Evolutionary conservation across 2,113 vertebrate species (phyloP).

Genomic region (Pomatostomus ruficeps): DNA sequence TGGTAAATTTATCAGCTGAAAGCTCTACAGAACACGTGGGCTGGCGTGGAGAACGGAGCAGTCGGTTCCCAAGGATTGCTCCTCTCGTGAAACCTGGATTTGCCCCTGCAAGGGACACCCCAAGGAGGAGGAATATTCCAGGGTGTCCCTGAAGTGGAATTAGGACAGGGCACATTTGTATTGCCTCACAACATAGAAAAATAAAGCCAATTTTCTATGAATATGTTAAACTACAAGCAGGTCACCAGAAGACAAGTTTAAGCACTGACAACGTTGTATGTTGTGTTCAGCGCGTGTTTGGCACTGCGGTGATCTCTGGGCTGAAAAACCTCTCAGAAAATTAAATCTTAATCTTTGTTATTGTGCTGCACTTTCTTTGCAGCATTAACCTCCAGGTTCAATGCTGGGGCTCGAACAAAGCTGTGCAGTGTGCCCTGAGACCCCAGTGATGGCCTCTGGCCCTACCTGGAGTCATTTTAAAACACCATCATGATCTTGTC

Average conservation of each 20-base stretch:
- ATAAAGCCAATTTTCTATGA: background rate
- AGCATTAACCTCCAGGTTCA: background rate
- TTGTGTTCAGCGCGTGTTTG: background rate
- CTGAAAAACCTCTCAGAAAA: background rate
- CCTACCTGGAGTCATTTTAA: background rate
- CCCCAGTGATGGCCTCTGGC: background rate
- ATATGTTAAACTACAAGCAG: background rate
- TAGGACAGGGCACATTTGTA: background rate
- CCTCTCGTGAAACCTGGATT: background rate
- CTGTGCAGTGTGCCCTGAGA: background rate
- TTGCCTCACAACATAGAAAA: rapidly evolving
- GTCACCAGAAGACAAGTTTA: background rate
- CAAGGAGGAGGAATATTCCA: background rate
- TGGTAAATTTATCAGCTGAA: background rate
- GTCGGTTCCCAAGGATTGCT: background rate
- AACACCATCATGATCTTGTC: background rate
- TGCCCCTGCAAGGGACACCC: background rate
- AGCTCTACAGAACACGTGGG: too few relatives aligned
- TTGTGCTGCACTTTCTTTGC: background rate
- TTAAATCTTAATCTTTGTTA: background rate
- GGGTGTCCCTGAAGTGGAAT: too few relatives aligned
- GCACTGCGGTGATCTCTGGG: background rate
- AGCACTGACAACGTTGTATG: background rate
- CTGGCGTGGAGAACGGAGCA: rapidly evolving
- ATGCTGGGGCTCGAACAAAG: background rate